Conservation (phyloP, 2,888 invertebrate species). For the Drosophila tanythrix region DNA sequence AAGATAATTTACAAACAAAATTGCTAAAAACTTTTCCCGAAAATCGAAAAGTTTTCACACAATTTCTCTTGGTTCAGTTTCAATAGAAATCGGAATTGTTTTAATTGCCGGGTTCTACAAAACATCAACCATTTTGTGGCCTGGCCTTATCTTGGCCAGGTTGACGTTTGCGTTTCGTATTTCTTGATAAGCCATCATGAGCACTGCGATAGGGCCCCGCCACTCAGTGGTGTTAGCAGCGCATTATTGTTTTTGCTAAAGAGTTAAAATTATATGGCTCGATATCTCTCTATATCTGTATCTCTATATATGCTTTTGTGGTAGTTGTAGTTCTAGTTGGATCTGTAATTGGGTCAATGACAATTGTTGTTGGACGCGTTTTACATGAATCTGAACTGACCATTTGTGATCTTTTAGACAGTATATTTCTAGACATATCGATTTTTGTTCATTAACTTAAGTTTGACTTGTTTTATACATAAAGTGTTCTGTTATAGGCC, state of each 20-base stretch:
- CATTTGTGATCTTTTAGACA: conserved; percentile 28
- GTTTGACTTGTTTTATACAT: conserved; percentile 44
- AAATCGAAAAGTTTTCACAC: conserved; percentile 15
- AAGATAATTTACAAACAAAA: conserved; percentile 41
- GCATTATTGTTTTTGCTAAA: conserved; percentile 16
- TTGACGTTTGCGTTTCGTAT: conserved; percentile 52
- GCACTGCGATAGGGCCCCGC: conserved; percentile 25
- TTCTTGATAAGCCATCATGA: conserved; percentile 55
- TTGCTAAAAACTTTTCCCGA: conserved; percentile 16
- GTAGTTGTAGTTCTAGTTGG: not conserved
- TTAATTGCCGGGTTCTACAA: conserved; percentile 54
- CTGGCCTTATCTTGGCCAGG: conserved; percentile 50
- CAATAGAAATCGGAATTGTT: conserved; percentile 36
- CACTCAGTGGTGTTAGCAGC: not conserved
- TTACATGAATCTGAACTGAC: conserved; percentile 56
- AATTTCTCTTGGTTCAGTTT: conserved; percentile 12
- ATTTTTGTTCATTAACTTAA: conserved; percentile 1
- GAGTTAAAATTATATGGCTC: conserved; percentile 46
- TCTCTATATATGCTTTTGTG: conserved; percentile 24
- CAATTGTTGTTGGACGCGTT: conserved; percentile 25
- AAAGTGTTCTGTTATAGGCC: conserved; percentile 45
- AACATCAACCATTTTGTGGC: conserved; percentile 46
- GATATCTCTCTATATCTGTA: conserved; percentile 12
- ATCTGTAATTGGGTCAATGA: conserved; percentile 59
- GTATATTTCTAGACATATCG: not conserved